Conservation (phyloP, 1,140 invertebrate species). For the Platorchestia sp. region DNA sequence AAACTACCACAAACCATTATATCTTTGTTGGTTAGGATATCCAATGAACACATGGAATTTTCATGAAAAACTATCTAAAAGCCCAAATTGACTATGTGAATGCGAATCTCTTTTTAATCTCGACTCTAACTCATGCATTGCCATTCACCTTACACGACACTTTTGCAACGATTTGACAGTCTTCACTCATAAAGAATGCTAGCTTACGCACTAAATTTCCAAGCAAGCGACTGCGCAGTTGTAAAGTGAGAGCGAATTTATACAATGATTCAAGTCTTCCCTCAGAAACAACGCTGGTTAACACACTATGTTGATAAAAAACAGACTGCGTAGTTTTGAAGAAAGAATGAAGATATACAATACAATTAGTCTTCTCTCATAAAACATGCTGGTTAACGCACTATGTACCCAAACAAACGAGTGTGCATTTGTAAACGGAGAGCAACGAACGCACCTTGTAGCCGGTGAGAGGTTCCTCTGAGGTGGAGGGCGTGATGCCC, state of each 20-base stretch:
- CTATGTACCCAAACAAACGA: not conserved
- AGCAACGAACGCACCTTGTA: constrained; percentile 80
- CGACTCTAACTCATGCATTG: not conserved
- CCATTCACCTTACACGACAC: not conserved
- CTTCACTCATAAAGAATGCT: not conserved
- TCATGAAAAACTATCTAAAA: no score
- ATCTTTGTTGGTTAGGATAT: no score
- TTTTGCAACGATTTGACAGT: not conserved
- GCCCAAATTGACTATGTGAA: no score
- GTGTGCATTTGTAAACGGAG: not conserved
- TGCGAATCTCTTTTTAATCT: no score
- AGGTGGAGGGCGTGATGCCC: constrained; percentile 87
- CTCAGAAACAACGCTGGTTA: not conserved
- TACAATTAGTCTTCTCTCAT: not conserved
- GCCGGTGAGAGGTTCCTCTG: constrained; percentile 94
- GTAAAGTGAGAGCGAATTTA: not conserved
- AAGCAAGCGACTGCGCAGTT: not conserved
- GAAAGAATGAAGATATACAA: no score
- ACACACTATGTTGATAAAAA: not conserved
- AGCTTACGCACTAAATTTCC: not conserved
- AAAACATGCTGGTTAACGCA: not conserved
- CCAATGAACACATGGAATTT: no score
- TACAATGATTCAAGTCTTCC: not conserved
- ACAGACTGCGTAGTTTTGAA: not conserved
- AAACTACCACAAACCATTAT: no score